Base-by-base conservation (phyloP, 2,797 vertebrate genomes). In the Chelon labrosus region DNA sequence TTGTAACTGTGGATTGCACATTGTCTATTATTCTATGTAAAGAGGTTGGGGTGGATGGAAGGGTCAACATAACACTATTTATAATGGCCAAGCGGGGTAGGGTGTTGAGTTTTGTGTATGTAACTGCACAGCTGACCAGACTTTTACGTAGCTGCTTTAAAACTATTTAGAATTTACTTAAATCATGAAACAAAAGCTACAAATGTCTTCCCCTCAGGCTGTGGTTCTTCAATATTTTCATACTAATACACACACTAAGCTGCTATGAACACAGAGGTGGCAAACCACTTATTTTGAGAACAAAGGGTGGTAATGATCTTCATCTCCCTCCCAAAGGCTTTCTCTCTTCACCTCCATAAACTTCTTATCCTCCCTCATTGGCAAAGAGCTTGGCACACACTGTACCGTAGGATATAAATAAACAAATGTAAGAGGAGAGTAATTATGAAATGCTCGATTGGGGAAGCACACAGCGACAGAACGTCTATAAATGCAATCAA, bases 401-500 rank as follows among this genome's bases (percentile, higher is more conserved):
- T 82, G 79, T 83, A 85, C 73, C 41, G 54, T 54, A 56, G 54
- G 50, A 66, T 83, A 83, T 89, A 85, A 90, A 92, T 92, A 91
- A 91, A 92, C 85, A 91, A 91, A 92, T 84, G 81, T 70, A 82
- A 80, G 75, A 82, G 65, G 83, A 85, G 80, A 77, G 77, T 90
- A 90, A 93, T 93, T 92, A 91, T 91, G 85, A 92, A 92, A 92
- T 81, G 88, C 89, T 89, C 85, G 82, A 85, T 75, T 74, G 75
- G 75, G 88, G 83, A 70, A 61, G 80, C 39, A 22, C 79, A 61
- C 70, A 83, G 72, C 72, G 88, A 91, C 87, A 87, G 89, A 93
- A 91, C 52, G 61, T 92, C 92, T 90, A 86, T 92, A 93, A 92
- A 91, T 80, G 86, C 91, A 92, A 94, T 93, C 91, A 92, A 82